These are phyloP conservation scores for Avahi laniger DNA, from an alignment of 2,797 vertebrate species.

Conservation along the genomic window DNA sequence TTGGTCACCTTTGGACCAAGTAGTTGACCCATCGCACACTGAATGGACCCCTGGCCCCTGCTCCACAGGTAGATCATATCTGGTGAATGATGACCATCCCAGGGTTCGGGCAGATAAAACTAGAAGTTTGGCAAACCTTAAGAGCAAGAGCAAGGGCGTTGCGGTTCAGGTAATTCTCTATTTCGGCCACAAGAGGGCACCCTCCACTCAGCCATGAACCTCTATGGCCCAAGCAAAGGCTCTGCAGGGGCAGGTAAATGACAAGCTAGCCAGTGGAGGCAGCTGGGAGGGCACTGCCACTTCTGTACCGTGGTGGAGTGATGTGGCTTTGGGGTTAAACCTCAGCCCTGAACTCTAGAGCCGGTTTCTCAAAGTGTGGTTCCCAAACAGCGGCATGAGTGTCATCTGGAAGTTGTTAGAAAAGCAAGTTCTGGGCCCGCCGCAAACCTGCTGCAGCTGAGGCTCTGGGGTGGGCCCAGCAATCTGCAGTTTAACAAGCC, in stretches of 20 bases:
- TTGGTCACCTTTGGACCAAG: background rate
- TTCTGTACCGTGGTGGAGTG: background rate
- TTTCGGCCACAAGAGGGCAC: slow-evolving; percentile 48
- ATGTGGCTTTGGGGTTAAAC: background rate
- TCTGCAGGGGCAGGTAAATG: background rate
- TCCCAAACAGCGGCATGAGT: background rate
- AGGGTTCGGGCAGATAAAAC: background rate
- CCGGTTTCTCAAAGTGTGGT: background rate
- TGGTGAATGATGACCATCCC: background rate
- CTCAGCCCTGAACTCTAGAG: background rate
- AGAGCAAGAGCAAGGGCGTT: background rate
- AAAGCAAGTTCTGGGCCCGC: background rate
- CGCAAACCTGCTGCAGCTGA: background rate
- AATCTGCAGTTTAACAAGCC: background rate
- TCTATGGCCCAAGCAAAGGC: background rate
- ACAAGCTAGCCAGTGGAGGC: background rate
- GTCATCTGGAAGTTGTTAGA: background rate
- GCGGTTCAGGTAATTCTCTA: slow-evolving; percentile 2
- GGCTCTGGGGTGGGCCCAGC: no score
- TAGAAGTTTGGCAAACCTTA: background rate
- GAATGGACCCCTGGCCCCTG: background rate
- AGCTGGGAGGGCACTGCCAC: background rate
- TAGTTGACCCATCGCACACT: background rate
- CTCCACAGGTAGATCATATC: background rate
- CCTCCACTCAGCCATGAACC: background rate